Percentiles rank a stretch among this genome's conserved stretches.
Evolutionary conservation across 30 jellyfish, hydroid and myxozoan genomes (phyloP).

Genomic region (Cassiopea andromeda): DNA sequence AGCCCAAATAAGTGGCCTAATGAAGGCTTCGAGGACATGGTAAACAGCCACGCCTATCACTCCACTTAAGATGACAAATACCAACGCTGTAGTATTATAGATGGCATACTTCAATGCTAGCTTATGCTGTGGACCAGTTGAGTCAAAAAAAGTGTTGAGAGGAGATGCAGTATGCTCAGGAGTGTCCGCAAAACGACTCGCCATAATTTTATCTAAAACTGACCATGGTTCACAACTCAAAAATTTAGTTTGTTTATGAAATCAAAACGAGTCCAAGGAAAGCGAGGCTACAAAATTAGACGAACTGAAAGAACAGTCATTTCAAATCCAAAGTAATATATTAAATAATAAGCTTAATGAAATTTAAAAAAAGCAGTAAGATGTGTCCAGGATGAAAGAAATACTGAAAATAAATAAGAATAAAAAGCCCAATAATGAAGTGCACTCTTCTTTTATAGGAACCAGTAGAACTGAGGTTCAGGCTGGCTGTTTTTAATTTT

Average conservation of each 20-base stretch:
- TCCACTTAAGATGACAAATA: conserved; percentile 85
- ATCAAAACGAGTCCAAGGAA: neutral
- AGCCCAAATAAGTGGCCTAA: conserved; percentile 97
- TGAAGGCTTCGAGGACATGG: conserved; percentile 86
- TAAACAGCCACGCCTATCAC: conserved; percentile 76
- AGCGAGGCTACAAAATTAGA: too few relatives aligned
- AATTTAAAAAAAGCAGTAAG: too few relatives aligned
- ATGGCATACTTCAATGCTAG: conserved; percentile 87
- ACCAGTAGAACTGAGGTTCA: too few relatives aligned
- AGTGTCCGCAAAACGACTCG: conserved; percentile 5
- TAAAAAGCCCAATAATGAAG: too few relatives aligned
- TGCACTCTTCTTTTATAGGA: too few relatives aligned
- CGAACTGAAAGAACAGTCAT: too few relatives aligned
- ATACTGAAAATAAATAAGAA: too few relatives aligned
- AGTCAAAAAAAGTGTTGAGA: conserved; percentile 66
- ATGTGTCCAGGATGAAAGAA: too few relatives aligned
- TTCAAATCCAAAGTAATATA: too few relatives aligned
- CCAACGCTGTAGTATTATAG: conserved; percentile 96
- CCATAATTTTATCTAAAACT: neutral
- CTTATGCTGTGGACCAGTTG: conserved; percentile 88
- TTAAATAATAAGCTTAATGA: too few relatives aligned
- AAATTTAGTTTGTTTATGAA: neutral
- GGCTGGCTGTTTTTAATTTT: too few relatives aligned
- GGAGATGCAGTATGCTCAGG: conserved; percentile 82
- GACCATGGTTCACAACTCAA: neutral